Conservation (phyloP, 2,888 invertebrate genomes). For the Trichacis sp. region DNA sequence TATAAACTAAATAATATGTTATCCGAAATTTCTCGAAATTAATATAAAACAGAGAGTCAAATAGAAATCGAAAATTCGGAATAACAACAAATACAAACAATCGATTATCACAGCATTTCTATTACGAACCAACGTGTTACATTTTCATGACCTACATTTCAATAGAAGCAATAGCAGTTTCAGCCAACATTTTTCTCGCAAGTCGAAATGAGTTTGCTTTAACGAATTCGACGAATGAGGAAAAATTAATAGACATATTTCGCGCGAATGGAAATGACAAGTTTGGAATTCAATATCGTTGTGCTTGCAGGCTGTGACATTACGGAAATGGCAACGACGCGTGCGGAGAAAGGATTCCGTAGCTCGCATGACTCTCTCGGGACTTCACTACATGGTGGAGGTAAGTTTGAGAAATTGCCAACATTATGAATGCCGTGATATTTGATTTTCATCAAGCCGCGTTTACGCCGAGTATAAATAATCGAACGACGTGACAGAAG, state of each 20-base stretch:
- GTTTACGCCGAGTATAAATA: neutral
- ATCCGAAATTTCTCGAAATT: too few species aligned
- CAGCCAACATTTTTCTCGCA: neutral
- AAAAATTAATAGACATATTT: neutral
- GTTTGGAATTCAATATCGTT: conserved; percentile 15
- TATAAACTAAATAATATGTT: too few species aligned
- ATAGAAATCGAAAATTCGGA: too few species aligned
- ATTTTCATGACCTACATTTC: too few species aligned
- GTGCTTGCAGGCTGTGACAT: conserved; percentile 71
- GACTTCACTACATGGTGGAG: conserved; percentile 82
- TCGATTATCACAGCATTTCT: too few species aligned
- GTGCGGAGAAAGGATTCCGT: conserved; percentile 82
- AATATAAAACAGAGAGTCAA: too few species aligned
- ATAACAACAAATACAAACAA: too few species aligned
- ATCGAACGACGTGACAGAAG: too few species aligned
- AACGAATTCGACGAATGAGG: neutral
- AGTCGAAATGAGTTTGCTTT: neutral
- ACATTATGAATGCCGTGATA: conserved; percentile 19
- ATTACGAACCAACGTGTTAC: too few species aligned
- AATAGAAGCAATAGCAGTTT: neutral
- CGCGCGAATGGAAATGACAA: conserved; percentile 1
- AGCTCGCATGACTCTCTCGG: conserved; percentile 84
- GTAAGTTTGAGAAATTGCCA: conserved; percentile 71
- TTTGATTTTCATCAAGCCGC: neutral
- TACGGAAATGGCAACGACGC: conserved; percentile 67